phyloP scores from a whole-genome alignment of 2,888 invertebrate species.

The Lycaena phlaeas region DNA sequence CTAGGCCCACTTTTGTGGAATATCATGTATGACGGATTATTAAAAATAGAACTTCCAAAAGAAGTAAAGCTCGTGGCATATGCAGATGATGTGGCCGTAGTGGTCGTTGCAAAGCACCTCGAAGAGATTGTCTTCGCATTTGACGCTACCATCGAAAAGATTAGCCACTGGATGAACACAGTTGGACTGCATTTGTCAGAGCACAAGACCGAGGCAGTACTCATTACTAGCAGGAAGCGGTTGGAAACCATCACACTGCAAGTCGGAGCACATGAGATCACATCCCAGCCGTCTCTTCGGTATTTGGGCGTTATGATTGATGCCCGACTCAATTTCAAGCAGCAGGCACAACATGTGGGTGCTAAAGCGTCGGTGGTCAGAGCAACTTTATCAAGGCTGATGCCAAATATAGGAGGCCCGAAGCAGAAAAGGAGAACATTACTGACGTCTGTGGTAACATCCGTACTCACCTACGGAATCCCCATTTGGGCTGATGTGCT shows the following conservation, averaged over 20 bases:
- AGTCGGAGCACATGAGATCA: background rate
- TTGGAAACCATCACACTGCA: background rate
- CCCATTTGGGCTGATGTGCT: background rate
- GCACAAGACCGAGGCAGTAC: conserved; percentile 2
- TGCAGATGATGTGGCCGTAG: background rate
- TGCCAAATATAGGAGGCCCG: no score
- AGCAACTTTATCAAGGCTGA: background rate
- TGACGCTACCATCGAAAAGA: background rate
- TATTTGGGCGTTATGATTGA: conserved; percentile 2
- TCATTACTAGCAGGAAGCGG: conserved; percentile 5
- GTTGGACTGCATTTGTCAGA: background rate
- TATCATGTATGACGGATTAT: background rate
- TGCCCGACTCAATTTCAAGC: conserved; percentile 4
- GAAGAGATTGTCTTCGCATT: conserved; percentile 5
- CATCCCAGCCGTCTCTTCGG: background rate
- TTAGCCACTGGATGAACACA: background rate
- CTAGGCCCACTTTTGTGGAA: background rate
- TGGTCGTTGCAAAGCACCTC: background rate
- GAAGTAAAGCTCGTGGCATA: background rate
- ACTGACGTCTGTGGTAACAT: conserved; percentile 1
- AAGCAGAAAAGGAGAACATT: background rate
- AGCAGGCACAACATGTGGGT: background rate
- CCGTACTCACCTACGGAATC: background rate
- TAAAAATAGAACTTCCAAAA: background rate
- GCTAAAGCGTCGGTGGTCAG: background rate